Evolutionary conservation across 2,888 invertebrate genomes (phyloP).

Genomic region (Andricus curvator): DNA sequence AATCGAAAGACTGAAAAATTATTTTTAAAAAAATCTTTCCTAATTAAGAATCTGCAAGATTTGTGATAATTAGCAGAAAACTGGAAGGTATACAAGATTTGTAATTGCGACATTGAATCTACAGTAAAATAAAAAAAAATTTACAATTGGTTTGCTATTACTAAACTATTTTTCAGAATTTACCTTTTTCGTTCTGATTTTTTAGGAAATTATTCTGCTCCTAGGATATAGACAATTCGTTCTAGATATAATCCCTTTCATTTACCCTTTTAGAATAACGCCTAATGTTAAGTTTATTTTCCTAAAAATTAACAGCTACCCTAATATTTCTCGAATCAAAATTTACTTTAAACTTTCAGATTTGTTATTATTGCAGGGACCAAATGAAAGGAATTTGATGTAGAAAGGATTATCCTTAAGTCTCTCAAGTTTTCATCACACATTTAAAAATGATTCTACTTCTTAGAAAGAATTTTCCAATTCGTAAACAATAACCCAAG

Average conservation of each 20-base stretch:
- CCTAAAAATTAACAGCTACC: neutral
- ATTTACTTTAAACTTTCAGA: too few relatives aligned
- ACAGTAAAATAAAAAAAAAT: neutral
- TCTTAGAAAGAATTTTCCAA: neutral
- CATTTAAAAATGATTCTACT: neutral
- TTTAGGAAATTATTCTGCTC: neutral
- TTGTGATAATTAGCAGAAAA: too few relatives aligned
- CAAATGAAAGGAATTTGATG: neutral
- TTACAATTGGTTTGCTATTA: neutral
- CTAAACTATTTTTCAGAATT: neutral
- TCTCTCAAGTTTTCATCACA: too few relatives aligned
- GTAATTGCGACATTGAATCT: neutral
- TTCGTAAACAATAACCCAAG: neutral
- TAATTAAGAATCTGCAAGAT: too few relatives aligned
- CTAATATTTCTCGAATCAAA: too few relatives aligned
- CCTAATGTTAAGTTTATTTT: neutral
- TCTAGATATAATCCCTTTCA: conserved; percentile 1
- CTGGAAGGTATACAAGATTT: neutral
- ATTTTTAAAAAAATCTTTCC: too few relatives aligned
- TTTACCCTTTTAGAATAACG: neutral
- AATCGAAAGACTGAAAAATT: too few relatives aligned
- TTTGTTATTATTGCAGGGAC: too few relatives aligned
- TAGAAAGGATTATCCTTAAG: neutral
- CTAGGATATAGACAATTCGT: neutral
- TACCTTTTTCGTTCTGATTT: neutral